Base-by-base conservation (phyloP, 2,113 vertebrate genomes). In the Megaceryle torquata region DNA sequence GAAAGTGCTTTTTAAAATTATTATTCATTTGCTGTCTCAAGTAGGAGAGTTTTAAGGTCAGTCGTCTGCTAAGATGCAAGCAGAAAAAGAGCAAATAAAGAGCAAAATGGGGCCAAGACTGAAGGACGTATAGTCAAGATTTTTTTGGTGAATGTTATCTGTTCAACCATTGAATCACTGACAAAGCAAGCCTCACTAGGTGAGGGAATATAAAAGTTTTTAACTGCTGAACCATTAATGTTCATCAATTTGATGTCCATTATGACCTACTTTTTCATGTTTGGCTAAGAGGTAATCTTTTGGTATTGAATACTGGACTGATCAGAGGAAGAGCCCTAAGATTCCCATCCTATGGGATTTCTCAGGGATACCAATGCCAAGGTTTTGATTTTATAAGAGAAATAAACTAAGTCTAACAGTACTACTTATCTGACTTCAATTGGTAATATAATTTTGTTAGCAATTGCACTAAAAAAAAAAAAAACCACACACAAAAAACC, bases 311-410 rank as follows among this genome's bases (percentile, higher is more conserved):
- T 37, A 59, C 16, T 1, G 0, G 6, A 48, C 2, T 25, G 43
- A 56, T 22, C 16, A 64, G 7, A 59, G 14, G 20, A 68, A 81
- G 63, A 68, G 13, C 12, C 0, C 0, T 6, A 33, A 70, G 13
- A n/a, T 65, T 37, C 28, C 50, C 16, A 44, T 31, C 9, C 16
- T n/a, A 1, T 16, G 5, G 86, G 5, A 18, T 51, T 83, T 50
- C 37, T 41, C 22, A 37, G 46, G 11, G 41, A 82, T 12, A 46
- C 2, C 5, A 39, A 33, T 11, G 24, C 3, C 28, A 79, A 60
- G 3, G 29, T 67, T 78, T 71, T 57, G 31, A 65, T 72, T 82
- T 91, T 69, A 74, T 13, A 79, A 75, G 44, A 68, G 8, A 37
- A 6, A 16, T 5, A 3, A 59, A 24, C 22, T 29, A 39, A 63